Evolutionary conservation across 2,797 vertebrate species (phyloP).

Genomic region (Sebastes miniatus): DNA sequence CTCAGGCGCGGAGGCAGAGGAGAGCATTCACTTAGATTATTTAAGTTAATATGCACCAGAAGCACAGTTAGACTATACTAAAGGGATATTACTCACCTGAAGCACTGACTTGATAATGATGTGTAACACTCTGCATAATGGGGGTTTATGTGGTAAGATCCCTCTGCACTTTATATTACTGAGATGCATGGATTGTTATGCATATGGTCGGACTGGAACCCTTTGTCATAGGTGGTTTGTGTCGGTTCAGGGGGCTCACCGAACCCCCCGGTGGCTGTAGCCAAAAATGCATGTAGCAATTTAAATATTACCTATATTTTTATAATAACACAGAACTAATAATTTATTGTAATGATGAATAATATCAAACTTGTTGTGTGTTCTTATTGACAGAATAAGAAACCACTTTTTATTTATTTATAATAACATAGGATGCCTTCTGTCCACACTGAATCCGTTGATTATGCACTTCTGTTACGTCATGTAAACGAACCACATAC

Average conservation of each 20-base stretch:
- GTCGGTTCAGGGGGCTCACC: not conserved
- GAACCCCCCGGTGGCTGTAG: not conserved
- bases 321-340: not conserved
- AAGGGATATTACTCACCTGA: conserved; percentile 10
- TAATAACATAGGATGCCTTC: not conserved
- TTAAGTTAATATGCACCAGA: conserved; percentile 28
- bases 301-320: not conserved
- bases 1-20: not conserved
- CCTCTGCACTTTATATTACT: not conserved
- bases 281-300: not conserved
- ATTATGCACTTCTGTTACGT: not conserved
- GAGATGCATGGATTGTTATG: not conserved
- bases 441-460: not conserved
- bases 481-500: not conserved
- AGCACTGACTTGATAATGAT: conserved; percentile 17
- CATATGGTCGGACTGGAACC: conserved; percentile 3
- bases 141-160: not conserved
- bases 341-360: not conserved
- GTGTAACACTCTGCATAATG: not conserved
- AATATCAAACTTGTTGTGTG: not conserved
- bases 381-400: not conserved
- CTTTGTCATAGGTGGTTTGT: conserved; percentile 10
- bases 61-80: conserved; percentile 6
- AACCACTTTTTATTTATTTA: not conserved
- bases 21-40: conserved; percentile 13